Base-by-base conservation (phyloP, 2,888 invertebrate genomes). In the Mayetiola destructor region DNA sequence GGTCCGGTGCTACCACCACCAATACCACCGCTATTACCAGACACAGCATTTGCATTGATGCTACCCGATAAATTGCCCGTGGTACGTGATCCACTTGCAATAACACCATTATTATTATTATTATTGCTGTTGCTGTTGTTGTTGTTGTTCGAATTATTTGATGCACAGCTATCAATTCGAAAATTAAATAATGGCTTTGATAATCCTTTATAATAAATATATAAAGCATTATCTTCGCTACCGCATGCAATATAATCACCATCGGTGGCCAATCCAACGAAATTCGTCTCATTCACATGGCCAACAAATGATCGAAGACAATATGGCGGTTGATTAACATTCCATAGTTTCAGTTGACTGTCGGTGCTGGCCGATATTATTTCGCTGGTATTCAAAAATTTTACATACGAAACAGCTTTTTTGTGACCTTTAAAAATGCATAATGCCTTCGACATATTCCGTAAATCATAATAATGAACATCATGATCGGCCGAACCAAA, bases 401-500 rank as follows among this genome's bases (percentile, higher is more conserved):
- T 88, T 0, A 93, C 92, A 72, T 94, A 94, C 1, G 92, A 93
- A 1, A 94, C 94, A 0, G 94, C 93, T 70, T 94, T 94, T 60
- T 86, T 80, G 69, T 95, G 94, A 35, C 93, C 92, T 64, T 85
- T 82, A 68, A 94, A 88, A 12, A 92, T 79, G 58, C 82, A 81
- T 18, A 93, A 76, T 1, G 93, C 84, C 61, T 85, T 82, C 59
- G 85, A 81, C 66, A 88, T 83, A 63, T 89, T 84, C 36, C 94
- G 77, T 62, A 95, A 76, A 75, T 95, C 95, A 72, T 93, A 95
- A 69, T 94, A 93, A 72, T 95, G 92, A 56, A 95, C 92, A 75
- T 90, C 91, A 72, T 94, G 94, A 75, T 95, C 94, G 23, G 95
- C 94, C n/a, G 91, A 91, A 14, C 94, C 94, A 74, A 93, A 94